Conservation (phyloP, 2,797 vertebrate species). For the Hydrophis major region DNA sequence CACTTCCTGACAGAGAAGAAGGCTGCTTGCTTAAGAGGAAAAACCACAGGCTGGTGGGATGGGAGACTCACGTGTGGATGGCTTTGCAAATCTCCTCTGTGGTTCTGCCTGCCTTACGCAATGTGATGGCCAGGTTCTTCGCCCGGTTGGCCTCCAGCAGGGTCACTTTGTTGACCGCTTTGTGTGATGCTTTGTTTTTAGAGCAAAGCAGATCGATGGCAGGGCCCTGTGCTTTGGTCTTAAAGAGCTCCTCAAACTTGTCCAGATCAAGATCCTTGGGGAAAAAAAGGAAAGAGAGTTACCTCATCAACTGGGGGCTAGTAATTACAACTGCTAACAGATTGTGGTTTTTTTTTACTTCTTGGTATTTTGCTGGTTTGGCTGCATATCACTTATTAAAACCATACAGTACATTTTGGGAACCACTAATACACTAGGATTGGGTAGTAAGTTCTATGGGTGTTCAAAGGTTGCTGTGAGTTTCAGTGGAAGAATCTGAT, state of each 20-base stretch:
- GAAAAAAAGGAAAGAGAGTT: rapidly evolving
- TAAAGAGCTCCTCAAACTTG: slow-evolving; percentile 94
- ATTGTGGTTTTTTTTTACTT: background rate
- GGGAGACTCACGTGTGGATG: slow-evolving; percentile 82
- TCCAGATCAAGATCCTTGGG: slow-evolving; percentile 90
- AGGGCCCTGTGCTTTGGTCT: slow-evolving; percentile 94
- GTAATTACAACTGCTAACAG: background rate
- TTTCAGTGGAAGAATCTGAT: background rate
- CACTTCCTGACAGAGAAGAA: background rate
- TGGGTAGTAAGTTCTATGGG: background rate
- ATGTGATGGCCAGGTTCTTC: slow-evolving; percentile 96
- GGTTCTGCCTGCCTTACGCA: slow-evolving; percentile 88
- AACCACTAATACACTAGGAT: background rate
- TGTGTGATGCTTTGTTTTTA: slow-evolving; percentile 88
- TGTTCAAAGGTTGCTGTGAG: background rate
- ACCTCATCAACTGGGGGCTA: too few relatives aligned
- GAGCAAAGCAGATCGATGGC: slow-evolving; percentile 83
- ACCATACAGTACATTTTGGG: background rate
- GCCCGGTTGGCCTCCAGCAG: slow-evolving; percentile 93
- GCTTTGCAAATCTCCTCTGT: slow-evolving; percentile 95
- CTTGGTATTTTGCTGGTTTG: background rate
- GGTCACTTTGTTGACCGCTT: slow-evolving; percentile 85
- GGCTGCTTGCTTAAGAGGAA: background rate
- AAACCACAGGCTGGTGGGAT: background rate
- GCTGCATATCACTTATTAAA: background rate